Base-by-base conservation (phyloP, 2,113 vertebrate species). In the Takifugu flavidus region DNA sequence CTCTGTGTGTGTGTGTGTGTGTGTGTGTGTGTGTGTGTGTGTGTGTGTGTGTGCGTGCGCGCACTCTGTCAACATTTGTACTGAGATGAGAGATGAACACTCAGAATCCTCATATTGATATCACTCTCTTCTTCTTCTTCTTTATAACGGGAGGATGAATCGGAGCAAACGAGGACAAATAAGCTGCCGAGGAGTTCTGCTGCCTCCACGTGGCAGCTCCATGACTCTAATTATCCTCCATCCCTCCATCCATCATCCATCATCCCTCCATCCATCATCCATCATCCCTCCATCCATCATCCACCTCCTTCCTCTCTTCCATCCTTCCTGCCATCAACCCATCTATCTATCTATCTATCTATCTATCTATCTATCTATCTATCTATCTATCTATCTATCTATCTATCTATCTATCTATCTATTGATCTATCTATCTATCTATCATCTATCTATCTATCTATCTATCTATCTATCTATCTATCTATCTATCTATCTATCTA, bases 1-100 rank as follows among this genome's bases (percentile, higher is more conserved):
- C 65, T 75, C 75, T 84, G 64, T 66, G 62, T 66, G 75, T 78
- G 84, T 81, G 77, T 31, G 45, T 69, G 25, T 39, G 53, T 61
- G 46, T 53, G 53, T 27, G 3, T 53, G 44, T 56, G 52, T 49
- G 66, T 60, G 28, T 49, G 34, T 76, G 55, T 50, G 75, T 61
- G 29, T 58, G 56, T 71, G 65, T 62, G 59, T 74, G 67, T 2
- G 15, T 1, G 5, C 53, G 57, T 5, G 55, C 51, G 44, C 43
- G 25, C 49, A 31, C 68, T 79, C 62, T 20, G 68, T 73, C 72
- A 74, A 73, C 62, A 70, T 70, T 71, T 75, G 26, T 39, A 26
- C 26, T 59, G 53, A 66, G 69, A 64, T 63, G 39, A 86, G 62
- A 5, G 25, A 75, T 60, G 55, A 51, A 59, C 49, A 52, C 46